Evolutionary conservation across 2,888 invertebrate genomes (phyloP).

Genomic region (Melanostoma mellinum): DNA sequence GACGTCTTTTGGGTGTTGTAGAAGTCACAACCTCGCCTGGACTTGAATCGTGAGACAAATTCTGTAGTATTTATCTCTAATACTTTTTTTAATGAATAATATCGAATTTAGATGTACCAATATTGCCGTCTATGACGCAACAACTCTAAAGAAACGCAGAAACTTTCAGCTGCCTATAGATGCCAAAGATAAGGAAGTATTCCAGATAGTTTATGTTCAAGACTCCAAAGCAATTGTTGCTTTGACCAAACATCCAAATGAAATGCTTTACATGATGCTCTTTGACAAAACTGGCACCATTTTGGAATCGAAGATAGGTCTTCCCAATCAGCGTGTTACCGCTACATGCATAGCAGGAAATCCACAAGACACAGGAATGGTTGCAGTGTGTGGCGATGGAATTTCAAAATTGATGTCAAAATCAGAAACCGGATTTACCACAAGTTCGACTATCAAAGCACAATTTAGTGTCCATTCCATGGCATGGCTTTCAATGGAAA

Average conservation of each 20-base stretch:
- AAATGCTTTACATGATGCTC: constrained; percentile 86
- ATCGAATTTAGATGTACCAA: constrained; percentile 72
- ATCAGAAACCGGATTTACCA: constrained; percentile 84
- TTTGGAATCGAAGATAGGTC: constrained; percentile 78
- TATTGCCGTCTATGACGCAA: constrained; percentile 86
- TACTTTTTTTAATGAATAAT: not conserved
- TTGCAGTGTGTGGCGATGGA: constrained; percentile 84
- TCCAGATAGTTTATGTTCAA: constrained; percentile 84
- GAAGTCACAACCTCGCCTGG: constrained; percentile 73
- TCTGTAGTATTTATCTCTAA: no score
- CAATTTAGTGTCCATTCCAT: constrained; percentile 88
- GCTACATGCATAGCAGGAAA: constrained; percentile 82
- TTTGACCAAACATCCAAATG: constrained; percentile 91
- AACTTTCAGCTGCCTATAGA: constrained; percentile 84
- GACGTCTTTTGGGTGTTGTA: constrained; percentile 79
- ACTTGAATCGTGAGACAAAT: not conserved
- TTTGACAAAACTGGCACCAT: constrained; percentile 88
- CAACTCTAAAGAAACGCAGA: constrained; percentile 87
- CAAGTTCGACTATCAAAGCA: constrained; percentile 91
- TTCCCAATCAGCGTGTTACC: constrained; percentile 76
- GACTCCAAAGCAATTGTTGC: constrained; percentile 92
- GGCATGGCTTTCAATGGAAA: constrained; percentile 92
- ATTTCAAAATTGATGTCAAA: constrained; percentile 87
- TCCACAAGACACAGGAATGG: constrained; percentile 86
- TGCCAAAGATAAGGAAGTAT: constrained; percentile 79